Base-by-base conservation (phyloP, 2,888 invertebrate species). In the Lottia scabra region DNA sequence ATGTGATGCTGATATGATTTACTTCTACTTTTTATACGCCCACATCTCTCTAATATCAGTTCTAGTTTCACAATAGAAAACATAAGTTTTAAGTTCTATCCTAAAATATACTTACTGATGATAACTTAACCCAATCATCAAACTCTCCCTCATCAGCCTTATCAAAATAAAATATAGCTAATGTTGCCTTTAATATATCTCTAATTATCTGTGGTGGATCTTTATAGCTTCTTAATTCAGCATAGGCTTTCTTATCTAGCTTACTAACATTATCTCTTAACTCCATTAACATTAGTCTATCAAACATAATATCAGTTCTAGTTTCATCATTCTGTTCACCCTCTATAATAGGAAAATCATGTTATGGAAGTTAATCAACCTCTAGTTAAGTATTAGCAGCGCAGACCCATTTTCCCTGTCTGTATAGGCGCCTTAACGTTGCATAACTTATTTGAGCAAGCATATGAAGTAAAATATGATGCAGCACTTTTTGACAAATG, bases 291-390 rank as follows among this genome's bases (percentile, higher is more conserved):
- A 89, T 88, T 43, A 89, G 79, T 12, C 88, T 84, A 72, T 89
- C 89, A 81, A 89, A 89, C 84, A 89, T 87, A 66, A 88, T 85
- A 74, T 88, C 88, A 75, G 87, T 85, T 63, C 87, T 78, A 8
- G 81, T 80, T 26, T 86, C 84, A 56, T 86, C 84, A 75, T 85
- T 80, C 56, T 82, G 79, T 73, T 88, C 87, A 26, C 84, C 85
- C 81, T 88, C 88, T 87, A 81, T 30, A 71, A 73, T n/a, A 56
- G 0, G 13, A 56, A 10, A 56, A 19, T 12, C 15, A 48, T n/a
- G 15, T 30, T 30, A 30, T 4, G 30, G 4, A 2, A 30, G 30
- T 30, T 4, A 30, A 30, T 30, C n/a, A n/a, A n/a, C n/a, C n/a
- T n/a, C n/a, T n/a, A n/a, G n/a, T n/a, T n/a, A n/a, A n/a, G n/a